These are phyloP conservation scores for Tachystola acroxantha DNA, from an alignment of 2,888 invertebrate species.

Conservation along the genomic window DNA sequence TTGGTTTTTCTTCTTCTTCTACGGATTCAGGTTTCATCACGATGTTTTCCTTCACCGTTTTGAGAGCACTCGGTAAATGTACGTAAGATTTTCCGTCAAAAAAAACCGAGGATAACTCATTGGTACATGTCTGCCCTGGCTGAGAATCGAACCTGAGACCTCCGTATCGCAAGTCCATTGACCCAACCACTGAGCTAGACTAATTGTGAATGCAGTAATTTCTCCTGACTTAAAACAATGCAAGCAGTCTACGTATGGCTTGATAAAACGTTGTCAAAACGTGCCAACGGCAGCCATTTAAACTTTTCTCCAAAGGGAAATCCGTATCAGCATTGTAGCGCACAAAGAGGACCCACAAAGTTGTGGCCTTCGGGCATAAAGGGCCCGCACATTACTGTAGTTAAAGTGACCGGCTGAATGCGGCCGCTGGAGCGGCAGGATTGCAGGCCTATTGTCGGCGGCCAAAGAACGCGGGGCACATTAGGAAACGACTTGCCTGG, in stretches of 20 bases:
- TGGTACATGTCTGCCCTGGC: no score
- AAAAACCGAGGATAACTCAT: no score
- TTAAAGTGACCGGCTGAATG: conserved; percentile 54
- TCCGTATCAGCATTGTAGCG: conserved; percentile 35
- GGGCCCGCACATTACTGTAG: conserved; percentile 54
- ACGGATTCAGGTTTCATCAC: no score
- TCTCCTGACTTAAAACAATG: no score
- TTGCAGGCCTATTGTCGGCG: conserved; percentile 20
- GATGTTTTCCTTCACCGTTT: no score
- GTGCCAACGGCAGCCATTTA: conserved; percentile 2
- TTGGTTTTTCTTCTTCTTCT: no score
- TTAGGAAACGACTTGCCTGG: not conserved
- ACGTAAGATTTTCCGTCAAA: no score
- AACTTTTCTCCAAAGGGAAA: conserved; percentile 22
- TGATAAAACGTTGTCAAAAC: not conserved
- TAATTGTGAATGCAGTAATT: no score
- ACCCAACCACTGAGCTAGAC: no score
- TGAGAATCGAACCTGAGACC: no score
- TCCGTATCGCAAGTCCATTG: no score
- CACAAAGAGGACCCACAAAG: conserved; percentile 39
- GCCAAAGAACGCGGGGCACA: not conserved
- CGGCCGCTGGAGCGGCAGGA: conserved; percentile 38
- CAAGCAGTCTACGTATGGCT: not conserved
- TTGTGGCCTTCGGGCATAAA: conserved; percentile 49
- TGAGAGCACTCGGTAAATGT: no score